Evolutionary conservation across 2,797 vertebrate genomes (phyloP), one percentile per base, ranked within the genome.

Genomic region (Rhabdomys pumilio): DNA sequence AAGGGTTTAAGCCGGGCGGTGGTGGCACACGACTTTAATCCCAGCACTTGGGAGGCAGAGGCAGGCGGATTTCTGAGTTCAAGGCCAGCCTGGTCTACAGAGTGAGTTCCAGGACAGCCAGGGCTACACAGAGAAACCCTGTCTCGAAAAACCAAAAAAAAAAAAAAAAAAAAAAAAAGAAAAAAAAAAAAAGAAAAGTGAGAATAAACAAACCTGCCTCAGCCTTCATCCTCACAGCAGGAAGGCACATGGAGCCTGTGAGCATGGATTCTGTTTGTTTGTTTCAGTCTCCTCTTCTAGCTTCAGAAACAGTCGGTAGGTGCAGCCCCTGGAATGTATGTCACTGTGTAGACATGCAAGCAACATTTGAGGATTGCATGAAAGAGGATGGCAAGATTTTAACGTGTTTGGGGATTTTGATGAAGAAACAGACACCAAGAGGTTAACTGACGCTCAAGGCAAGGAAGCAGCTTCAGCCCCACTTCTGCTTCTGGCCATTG

Each of bases 401-500:
- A 65, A 91, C 4, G 6, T 4, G 2, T 22, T 20, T 9, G 8
- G 69, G 53, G 34, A 19, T 63, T 47, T 38, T 61, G 61, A 31
- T 34, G 50, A 91, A 65, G 84, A 95, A 73, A 67, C 89, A 55
- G 50, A 89, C 22, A n/a, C 20, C 14, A n/a, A 83, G 73, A 83
- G 88, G 77, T 94, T 85, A 79, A 69, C 53, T 41, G 20, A 3
- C 34, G 31, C 61, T 47, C 55, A 15, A 61, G 69, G 67, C 57
- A 53, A 88, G 72, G 90, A 41, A 72, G 69, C 75, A 24, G 15
- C 59, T 53, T 59, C 50, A 38, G 15, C 10, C 9, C 31, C 3
- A 65, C 91, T 2, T 3, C 20, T 53, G 53, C 38, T 50, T 22
- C 80, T 11, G 67, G 26, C 44, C 22, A 0, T 59, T 26, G 0